A percentile compares a stretch with the other conserved stretches of the same genome.
Conservation (phyloP, 2,113 vertebrate species). For the Oxyura jamaicensis region DNA sequence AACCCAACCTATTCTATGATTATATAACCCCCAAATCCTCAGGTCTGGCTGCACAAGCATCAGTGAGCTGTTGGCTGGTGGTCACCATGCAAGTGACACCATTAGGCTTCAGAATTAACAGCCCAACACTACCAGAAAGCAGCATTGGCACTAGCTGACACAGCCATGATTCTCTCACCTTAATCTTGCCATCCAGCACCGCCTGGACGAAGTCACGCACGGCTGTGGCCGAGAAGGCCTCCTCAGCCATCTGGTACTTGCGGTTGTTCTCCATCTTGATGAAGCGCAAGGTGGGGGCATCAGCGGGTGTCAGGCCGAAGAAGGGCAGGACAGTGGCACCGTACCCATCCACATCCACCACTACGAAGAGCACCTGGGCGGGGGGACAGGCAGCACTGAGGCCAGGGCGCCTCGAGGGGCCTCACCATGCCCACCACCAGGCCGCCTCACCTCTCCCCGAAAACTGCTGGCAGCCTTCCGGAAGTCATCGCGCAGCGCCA, state of each 20-base stretch:
- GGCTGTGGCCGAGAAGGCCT: slow-evolving; percentile 27
- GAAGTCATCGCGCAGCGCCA: slow-evolving; percentile 40
- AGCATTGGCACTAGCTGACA: fast-evolving
- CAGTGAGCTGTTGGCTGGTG: background rate
- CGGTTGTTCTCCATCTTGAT: slow-evolving; percentile 81
- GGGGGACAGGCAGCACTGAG: background rate
- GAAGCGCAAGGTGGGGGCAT: slow-evolving; percentile 81
- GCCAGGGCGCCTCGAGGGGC: fast-evolving
- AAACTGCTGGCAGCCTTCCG: slow-evolving; percentile 1
- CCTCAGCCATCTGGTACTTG: slow-evolving; percentile 76
- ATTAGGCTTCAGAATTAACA: background rate
- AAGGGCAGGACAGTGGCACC: slow-evolving; percentile 79
- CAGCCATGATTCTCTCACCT: slow-evolving; percentile 69
- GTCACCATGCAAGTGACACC: background rate
- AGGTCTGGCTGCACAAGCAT: background rate
- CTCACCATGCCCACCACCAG: fast-evolving
- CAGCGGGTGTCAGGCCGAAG: slow-evolving; percentile 77
- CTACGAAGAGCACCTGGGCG: slow-evolving; percentile 84
- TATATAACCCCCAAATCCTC: background rate
- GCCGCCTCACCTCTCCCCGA: slow-evolving; percentile 80
- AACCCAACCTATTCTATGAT: no score
- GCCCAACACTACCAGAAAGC: background rate
- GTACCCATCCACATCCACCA: slow-evolving; percentile 74
- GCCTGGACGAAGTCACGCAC: slow-evolving; percentile 77
- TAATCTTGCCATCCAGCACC: slow-evolving; percentile 77